Base-by-base conservation (phyloP, 2,888 invertebrate genomes). In the Heliconius ismenius region DNA sequence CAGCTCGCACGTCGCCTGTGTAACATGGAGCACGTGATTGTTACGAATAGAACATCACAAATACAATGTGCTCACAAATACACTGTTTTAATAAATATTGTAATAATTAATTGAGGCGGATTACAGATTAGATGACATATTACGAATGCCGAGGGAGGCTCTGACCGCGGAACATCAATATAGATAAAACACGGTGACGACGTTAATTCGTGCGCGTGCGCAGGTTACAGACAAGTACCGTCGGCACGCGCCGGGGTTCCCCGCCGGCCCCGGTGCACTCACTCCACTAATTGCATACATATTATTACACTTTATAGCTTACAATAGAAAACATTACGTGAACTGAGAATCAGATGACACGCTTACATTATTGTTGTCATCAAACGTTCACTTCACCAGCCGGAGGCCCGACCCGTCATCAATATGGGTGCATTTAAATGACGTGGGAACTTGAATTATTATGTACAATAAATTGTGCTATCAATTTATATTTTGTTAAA, bases 161-260 rank as follows among this genome's bases (percentile, higher is more conserved):
- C n/a, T n/a, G n/a, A n/a, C n/a, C n/a, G n/a, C n/a, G n/a, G n/a
- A n/a, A n/a, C n/a, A n/a, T n/a, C n/a, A n/a, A n/a, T n/a, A n/a
- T n/a, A n/a, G n/a, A n/a, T n/a, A n/a, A n/a, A n/a, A n/a, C 32
- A 65, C 3, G 11, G 32, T 10, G 21, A 24, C 36, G 65, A 65
- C 24, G 6, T 39, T 65, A 15, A 15, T 24, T 39, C 11, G 39
- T 39, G 39, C 39, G 65, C 39, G 11, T n/a, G 11, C 10, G 36
- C 65, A 39, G 13, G n/a, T 24, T 24, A 39, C 13, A n/a, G 39
- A 65, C n/a, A 39, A 36, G 36, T 49, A 18, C 4, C 49, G 18
- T 49, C 13, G 77, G 73, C 79, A 75, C 80, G 74, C 74, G 78
- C 36, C 70, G 78, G 77, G 76, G 75, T 60, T 74, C n/a, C 75